Conservation (phyloP, 2,797 vertebrate genomes). For the Hoplostethus atlanticus region DNA sequence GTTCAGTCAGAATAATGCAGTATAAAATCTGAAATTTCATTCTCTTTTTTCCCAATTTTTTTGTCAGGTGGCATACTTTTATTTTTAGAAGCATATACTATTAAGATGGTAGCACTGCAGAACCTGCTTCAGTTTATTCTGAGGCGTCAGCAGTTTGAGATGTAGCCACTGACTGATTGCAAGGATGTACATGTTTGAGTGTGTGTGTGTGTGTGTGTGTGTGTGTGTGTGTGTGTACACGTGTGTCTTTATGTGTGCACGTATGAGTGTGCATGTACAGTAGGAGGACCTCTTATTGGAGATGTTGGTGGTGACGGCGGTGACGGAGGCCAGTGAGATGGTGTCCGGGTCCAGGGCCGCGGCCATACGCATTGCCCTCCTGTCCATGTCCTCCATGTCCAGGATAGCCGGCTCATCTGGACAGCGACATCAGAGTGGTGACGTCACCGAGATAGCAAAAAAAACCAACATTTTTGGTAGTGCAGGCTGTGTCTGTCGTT, state of each 20-base stretch:
- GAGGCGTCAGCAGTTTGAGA: slow-evolving; percentile 8
- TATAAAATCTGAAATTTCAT: no score
- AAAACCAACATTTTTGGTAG: neutral
- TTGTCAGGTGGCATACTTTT: neutral
- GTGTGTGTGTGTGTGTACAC: neutral
- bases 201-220: neutral
- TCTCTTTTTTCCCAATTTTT: no score
- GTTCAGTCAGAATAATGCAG: no score
- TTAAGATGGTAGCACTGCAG: neutral
- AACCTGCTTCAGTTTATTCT: slow-evolving; percentile 4
- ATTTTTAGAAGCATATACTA: neutral
- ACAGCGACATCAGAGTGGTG: slow-evolving; percentile 1
- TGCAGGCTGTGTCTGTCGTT: neutral
- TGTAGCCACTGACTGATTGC: neutral
- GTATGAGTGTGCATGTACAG: neutral
- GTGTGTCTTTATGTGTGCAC: neutral
- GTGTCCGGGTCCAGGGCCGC: slow-evolving; percentile 90
- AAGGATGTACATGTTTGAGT: neutral
- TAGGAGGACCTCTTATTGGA: slow-evolving; percentile 93
- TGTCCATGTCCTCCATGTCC: slow-evolving; percentile 93
- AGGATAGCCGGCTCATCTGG: slow-evolving; percentile 92
- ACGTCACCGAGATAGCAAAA: neutral
- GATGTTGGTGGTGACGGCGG: slow-evolving; percentile 95
- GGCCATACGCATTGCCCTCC: slow-evolving; percentile 85
- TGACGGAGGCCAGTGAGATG: slow-evolving; percentile 94